These are phyloP conservation scores for Neoniphon sammara DNA, from an alignment of 2,797 vertebrate genomes.

Conservation along the genomic window DNA sequence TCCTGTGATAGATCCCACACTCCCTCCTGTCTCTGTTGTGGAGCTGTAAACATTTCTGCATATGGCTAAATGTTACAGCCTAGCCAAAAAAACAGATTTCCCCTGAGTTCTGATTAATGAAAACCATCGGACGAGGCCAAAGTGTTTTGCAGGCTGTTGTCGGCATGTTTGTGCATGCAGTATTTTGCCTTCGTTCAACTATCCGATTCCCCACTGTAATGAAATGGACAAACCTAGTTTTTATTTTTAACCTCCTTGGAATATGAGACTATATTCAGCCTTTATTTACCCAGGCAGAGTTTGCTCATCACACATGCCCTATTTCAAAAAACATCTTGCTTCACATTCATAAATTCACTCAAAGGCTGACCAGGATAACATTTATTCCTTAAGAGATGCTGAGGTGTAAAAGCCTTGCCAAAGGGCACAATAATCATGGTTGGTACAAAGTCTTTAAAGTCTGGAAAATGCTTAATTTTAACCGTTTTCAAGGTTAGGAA, in stretches of 20 bases:
- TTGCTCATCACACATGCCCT: slow-evolving; percentile 2
- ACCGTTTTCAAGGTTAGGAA: no score
- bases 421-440: no score
- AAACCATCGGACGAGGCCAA: slow-evolving; percentile 42
- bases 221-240: slow-evolving; percentile 27
- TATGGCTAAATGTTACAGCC: slow-evolving; percentile 32
- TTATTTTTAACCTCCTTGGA: slow-evolving; percentile 21
- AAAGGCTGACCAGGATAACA: slow-evolving; percentile 1
- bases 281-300: slow-evolving; percentile 22
- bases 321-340: background rate
- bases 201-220: slow-evolving; percentile 56
- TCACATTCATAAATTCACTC: background rate
- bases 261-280: slow-evolving; percentile 8
- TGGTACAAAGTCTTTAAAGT: no score
- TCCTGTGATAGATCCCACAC: slow-evolving; percentile 2
- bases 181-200: slow-evolving; percentile 30
- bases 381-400: no score
- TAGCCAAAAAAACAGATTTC: slow-evolving; percentile 57
- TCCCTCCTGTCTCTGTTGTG: background rate
- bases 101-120: slow-evolving; percentile 53
- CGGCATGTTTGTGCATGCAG: slow-evolving; percentile 24
- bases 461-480: no score
- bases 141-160: slow-evolving; percentile 32
- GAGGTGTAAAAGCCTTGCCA: no score
- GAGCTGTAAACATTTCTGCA: slow-evolving; percentile 45